Evolutionary conservation across 2,113 vertebrate genomes (phyloP), one percentile per base, ranked within the genome.

Genomic region (Myrmophylax atrothorax): DNA sequence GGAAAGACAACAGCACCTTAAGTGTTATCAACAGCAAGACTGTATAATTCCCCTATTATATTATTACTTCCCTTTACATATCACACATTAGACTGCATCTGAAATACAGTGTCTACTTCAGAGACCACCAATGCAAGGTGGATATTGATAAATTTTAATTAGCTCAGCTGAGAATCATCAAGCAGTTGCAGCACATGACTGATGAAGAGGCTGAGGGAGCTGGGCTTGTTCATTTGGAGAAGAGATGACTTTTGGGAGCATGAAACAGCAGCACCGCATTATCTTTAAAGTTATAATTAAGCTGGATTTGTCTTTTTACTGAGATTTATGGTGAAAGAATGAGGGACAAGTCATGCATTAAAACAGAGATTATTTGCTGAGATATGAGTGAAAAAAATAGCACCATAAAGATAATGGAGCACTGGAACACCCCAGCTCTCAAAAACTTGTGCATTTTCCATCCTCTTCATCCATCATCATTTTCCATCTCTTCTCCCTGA

Each of bases 371-470:
- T 26, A 14, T 60, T 92, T 70, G 3, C 7, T 15, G 81, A 56
- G 5, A 13, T 52, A 35, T 26, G 69, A 53, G 4, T 7, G 5
- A 3, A 6, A 59, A 46, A 79, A 63, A 0, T 12, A 42, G 40
- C 25, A 23, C 50, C 40, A 6, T 42, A 53, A 68, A 64, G 8
- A 18, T 52, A 66, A 67, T 18, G 4, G 16, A 75, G 8, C 5
- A 53, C 9, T n/a, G 20, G 40, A 74, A 44, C 3, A 35, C 14
- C 24, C 6, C 33, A 58, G 6, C 4, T 24, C 10, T 33, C 5
- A 1, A 75, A 56, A 63, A 0, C 3, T 5, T 50, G 3, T n/a
- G 6, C 0, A 0, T n/a, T 90, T 9, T 46, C 5, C 3, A 29
- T 47, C 26, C 3, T 55, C n/a, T 83, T 35, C 22, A 53, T 26